phyloP scores from a whole-genome alignment of 2,797 vertebrate species.

The Anniella stebbinsi region DNA sequence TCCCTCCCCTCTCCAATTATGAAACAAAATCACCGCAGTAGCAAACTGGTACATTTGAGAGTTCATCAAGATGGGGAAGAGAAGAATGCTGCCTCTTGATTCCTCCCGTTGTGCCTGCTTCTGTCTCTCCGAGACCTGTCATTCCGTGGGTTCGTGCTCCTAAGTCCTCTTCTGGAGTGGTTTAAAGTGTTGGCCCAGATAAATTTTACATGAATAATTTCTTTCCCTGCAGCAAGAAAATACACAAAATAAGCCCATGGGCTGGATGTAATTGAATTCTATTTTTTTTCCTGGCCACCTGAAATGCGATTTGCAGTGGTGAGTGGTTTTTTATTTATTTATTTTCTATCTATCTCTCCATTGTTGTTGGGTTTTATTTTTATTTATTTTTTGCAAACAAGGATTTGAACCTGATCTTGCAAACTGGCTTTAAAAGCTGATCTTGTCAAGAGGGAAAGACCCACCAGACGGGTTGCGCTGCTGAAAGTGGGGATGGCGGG shows the following conservation, averaged over 20 bases:
- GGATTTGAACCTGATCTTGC: conserved; percentile 35
- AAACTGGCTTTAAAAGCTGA: conserved; percentile 24
- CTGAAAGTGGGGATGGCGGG: no score
- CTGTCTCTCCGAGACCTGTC: background rate
- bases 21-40: background rate
- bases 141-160: background rate
- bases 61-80: background rate
- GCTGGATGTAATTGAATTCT: conserved; percentile 15
- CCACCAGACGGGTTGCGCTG: background rate
- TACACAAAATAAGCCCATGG: conserved; percentile 11
- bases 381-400: background rate
- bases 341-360: background rate
- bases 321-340: background rate
- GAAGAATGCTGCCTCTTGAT: background rate
- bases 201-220: conserved; percentile 41
- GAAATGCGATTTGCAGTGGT: conserved; percentile 22
- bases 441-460: conserved; percentile 6
- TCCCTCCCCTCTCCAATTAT: background rate
- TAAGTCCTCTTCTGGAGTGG: background rate
- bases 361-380: background rate
- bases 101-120: no score
- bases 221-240: conserved; percentile 34
- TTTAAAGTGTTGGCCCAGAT: conserved; percentile 39
- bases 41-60: background rate
- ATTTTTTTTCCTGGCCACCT: background rate